Base-by-base conservation (phyloP, 2,888 invertebrate species). In the Agrochola litura region DNA sequence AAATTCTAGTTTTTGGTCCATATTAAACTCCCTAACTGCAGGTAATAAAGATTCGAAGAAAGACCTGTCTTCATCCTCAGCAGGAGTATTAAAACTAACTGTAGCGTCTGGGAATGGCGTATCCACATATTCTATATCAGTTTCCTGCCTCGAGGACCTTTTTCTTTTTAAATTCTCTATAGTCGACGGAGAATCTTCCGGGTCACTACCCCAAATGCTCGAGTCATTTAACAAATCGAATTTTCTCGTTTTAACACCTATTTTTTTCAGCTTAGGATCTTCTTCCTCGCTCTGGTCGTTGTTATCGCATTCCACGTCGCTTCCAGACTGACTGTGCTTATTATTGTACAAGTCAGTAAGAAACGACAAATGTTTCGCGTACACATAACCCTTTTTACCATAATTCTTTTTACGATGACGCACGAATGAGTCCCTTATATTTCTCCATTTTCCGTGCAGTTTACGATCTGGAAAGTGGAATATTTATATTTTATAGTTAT, bases 1-100 rank as follows among this genome's bases (percentile, higher is more conserved):
- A 74, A 95, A 95, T 73, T 95, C 94, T 70, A 95, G 76, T 83
- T 96, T 96, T 80, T 94, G 94, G 80, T 96, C 96, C 77, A 95
- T 84, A 84, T 93, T 91, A 79, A 96, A 95, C 68, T 92, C 91
- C 74, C 94, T 92, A 6, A 95, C 93, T 3, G 94, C 94, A 2
- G 95, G 95, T 68, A 96, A 75, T 22, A 96, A 89, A 0, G 95
- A 95, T 70, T 95, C 94, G 84, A 96, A 95, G 82, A 95, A 96
- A 25, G 94, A 93, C 73, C 90, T 92, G 65, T 95, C 96, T n/a
- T 95, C 95, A 58, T 95, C 95, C 41, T 93, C 93, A 1, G 83
- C 73, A 3, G 73, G 67, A 46, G 88, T 58, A 58, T 86, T 70
- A 69, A 84, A 89, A 76, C 88, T 91, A 71, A 86, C 86, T 2